phyloP scores from a whole-genome alignment of 1,140 invertebrate genomes.

The Notospermus geniculatus region DNA sequence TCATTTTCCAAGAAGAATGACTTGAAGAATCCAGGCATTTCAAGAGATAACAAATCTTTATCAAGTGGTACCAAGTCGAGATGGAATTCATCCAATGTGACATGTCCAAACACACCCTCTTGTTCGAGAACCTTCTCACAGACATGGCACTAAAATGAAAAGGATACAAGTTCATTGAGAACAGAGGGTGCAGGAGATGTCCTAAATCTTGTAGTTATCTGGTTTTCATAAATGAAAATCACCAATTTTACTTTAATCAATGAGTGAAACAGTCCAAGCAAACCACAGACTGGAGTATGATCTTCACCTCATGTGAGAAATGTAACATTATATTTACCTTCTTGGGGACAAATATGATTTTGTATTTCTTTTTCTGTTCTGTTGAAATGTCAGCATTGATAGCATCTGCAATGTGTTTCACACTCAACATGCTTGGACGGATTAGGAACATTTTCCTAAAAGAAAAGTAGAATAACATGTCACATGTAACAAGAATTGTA shows the following conservation, averaged over 20 bases:
- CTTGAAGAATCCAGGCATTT: constrained; percentile 77
- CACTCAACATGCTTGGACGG: constrained; percentile 67
- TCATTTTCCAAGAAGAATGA: constrained; percentile 84
- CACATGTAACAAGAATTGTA: too few relatives aligned
- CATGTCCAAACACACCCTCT: constrained; percentile 69
- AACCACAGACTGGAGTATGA: too few relatives aligned
- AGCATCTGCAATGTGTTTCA: constrained; percentile 77
- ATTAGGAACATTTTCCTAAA: constrained; percentile 71
- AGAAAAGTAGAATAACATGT: constrained; percentile 11
- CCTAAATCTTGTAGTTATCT: too few relatives aligned
- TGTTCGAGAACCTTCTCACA: constrained; percentile 73
- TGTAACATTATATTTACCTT: too few relatives aligned
- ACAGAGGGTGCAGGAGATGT: too few relatives aligned
- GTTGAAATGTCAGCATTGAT: constrained; percentile 46
- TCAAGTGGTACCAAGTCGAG: constrained; percentile 90
- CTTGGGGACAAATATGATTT: constrained; percentile 59
- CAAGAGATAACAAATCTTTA: constrained; percentile 89
- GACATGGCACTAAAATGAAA: background rate
- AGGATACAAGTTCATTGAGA: too few relatives aligned
- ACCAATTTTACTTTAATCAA: too few relatives aligned
- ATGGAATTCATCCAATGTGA: constrained; percentile 79
- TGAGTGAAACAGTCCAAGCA: too few relatives aligned
- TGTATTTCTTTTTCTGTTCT: constrained; percentile 51
- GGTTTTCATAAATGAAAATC: too few relatives aligned
- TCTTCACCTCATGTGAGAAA: too few relatives aligned